Conservation (phyloP, 1,140 invertebrate species). For the Ridgeia piscesae region DNA sequence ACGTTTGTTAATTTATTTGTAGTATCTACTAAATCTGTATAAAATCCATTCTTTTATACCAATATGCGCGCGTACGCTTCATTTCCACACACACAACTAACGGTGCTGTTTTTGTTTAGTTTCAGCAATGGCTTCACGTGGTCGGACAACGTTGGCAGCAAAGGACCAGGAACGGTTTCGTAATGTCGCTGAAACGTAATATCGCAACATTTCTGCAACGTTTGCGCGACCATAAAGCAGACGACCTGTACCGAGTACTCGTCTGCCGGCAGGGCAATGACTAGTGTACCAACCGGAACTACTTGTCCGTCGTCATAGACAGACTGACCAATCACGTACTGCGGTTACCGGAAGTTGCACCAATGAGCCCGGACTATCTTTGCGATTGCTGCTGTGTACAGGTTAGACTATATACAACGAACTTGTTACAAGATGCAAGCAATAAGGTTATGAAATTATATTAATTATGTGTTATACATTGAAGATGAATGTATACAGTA, state of each 20-base stretch:
- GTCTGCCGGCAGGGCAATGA: background rate
- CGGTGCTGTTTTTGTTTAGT: background rate
- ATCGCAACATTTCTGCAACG: background rate
- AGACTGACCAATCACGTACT: background rate
- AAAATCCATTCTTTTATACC: too few relatives aligned
- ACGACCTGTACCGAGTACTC: background rate
- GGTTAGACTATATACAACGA: background rate
- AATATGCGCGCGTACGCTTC: background rate
- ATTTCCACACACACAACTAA: background rate
- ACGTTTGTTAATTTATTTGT: background rate
- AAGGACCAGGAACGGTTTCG: background rate
- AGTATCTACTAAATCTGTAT: background rate
- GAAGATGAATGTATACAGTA: background rate
- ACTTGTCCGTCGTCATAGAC: background rate
- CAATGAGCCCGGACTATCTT: background rate
- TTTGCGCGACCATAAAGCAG: background rate
- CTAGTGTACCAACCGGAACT: background rate
- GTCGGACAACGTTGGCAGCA: background rate
- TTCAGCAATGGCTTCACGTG: slow-evolving; percentile 3
- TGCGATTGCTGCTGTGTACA: background rate
- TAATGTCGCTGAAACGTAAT: background rate
- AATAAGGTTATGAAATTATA: background rate
- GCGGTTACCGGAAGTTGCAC: background rate
- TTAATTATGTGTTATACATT: background rate
- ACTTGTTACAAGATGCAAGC: background rate